Conservation (phyloP, 2,113 vertebrate species). For the Callopanchax toddi region DNA sequence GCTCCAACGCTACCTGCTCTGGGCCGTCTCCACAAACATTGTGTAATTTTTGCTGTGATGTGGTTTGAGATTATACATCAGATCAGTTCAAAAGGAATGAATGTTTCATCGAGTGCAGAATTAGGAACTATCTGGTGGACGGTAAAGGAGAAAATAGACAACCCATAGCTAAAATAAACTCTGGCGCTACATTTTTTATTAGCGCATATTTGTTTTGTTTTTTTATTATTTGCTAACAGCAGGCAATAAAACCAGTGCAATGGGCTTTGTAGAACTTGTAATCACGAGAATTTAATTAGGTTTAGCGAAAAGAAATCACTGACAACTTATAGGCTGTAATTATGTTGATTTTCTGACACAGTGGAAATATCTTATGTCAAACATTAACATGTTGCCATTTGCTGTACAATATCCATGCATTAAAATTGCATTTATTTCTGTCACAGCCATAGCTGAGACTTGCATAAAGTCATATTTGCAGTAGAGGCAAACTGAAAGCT, state of each 20-base stretch:
- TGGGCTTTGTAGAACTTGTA: slow-evolving; percentile 28
- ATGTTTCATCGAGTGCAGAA: slow-evolving; percentile 48
- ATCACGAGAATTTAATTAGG: slow-evolving; percentile 51
- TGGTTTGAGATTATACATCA: slow-evolving; percentile 51
- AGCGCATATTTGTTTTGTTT: slow-evolving; percentile 1
- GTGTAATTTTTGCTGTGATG: slow-evolving; percentile 59
- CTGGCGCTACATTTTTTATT: not conserved
- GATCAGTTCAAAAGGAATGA: slow-evolving; percentile 33
- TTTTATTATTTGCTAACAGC: slow-evolving; percentile 18
- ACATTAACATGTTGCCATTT: slow-evolving; percentile 39
- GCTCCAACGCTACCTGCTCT: slow-evolving; percentile 61
- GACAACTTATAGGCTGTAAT: slow-evolving; percentile 64
- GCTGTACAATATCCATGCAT: slow-evolving; percentile 23
- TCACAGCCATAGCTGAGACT: slow-evolving; percentile 1
- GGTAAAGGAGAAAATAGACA: not conserved
- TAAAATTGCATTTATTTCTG: slow-evolving; percentile 13
- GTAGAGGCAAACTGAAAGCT: slow-evolving; percentile 15
- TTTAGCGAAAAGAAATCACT: slow-evolving; percentile 50
- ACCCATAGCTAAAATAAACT: not conserved
- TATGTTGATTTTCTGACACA: slow-evolving; percentile 58
- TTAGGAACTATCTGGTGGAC: slow-evolving; percentile 4
- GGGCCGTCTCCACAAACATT: slow-evolving; percentile 62
- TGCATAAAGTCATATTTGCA: slow-evolving; percentile 1
- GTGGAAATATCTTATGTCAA: slow-evolving; percentile 55
- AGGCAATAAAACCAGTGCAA: slow-evolving; percentile 21